Percentiles rank a stretch among this genome's conserved stretches.
phyloP scores from a whole-genome alignment of 2,888 invertebrate species.

The Ariolimax columbianus region DNA sequence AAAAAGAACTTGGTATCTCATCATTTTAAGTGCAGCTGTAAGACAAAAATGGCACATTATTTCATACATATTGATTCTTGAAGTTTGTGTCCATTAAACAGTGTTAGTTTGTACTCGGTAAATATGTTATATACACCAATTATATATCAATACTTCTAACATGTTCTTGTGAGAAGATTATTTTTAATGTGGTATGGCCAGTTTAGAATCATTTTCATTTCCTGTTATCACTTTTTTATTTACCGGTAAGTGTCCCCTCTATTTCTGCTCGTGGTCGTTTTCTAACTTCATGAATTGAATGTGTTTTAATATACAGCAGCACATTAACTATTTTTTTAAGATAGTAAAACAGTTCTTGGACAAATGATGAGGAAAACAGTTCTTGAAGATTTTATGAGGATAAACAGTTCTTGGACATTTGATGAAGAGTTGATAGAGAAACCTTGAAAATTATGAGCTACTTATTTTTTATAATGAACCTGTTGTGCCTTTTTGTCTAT shows the following conservation, averaged over 20 bases:
- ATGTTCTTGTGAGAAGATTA: no score
- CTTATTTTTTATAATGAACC: not conserved
- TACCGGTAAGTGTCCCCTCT: no score
- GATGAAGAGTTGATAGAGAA: not conserved
- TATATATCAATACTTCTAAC: not conserved
- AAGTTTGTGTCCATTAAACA: not conserved
- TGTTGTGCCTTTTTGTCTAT: conserved; percentile 6
- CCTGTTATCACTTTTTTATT: no score
- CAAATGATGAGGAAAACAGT: no score
- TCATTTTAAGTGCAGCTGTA: not conserved
- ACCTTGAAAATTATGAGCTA: not conserved
- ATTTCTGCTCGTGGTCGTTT: no score
- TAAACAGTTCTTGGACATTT: not conserved
- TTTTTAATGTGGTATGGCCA: no score
- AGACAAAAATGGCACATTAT: not conserved
- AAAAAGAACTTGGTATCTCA: not conserved
- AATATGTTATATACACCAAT: not conserved
- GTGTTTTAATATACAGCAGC: not conserved
- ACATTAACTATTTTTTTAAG: not conserved
- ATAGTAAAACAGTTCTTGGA: not conserved
- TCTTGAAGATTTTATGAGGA: no score
- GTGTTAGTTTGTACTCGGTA: not conserved
- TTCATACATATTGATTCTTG: not conserved
- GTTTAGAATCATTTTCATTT: no score
- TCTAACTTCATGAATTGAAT: no score